Evolutionary conservation across 2,797 vertebrate genomes (phyloP), one percentile per base, ranked within the genome.

Genomic region (Clarias pachynema): DNA sequence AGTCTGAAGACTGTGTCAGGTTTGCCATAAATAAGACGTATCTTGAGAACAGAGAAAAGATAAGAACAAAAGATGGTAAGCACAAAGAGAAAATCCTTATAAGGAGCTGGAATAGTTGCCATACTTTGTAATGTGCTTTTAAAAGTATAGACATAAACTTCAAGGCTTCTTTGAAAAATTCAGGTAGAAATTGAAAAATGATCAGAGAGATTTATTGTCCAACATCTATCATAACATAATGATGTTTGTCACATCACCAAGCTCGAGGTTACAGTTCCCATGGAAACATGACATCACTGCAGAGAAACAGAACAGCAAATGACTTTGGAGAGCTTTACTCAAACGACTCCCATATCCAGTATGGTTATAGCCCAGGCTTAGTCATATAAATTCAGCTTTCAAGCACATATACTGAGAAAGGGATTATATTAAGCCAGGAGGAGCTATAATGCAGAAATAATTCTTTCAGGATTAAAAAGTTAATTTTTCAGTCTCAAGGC

Each of bases 281-380:
- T 86, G 74, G 81, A 77, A 81, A 84, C 57, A 86, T 79, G 85
- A 74, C 85, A 84, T 79, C 49, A 83, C 34, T 3, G 75, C 26
- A 16, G 57, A 69, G 12, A 72, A 70, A 72, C 26, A 37, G 20
- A 75, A 10, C 26, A 70, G 65, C 3, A 53, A 40, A 79, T 12
- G 68, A 57, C 53, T 75, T 57, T 74, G 24, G 44, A 56, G 72
- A 56, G n/a, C 72, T 74, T 56, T 49, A 74, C 72, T 56, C 15
- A 74, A 74, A 74, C 4, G n/a, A 74, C 53, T 74, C 72, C 16
- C 72, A 74, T 74, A n/a, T 56, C n/a, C 53, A 31, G 26, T 0
- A 57, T 77, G 73, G 53, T 22, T 77, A 57, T 77, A 77, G 53
- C 18, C 18, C 18, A 77, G 73, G 29, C 53, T 77, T 77, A 12